These are phyloP conservation scores for Slavum lentiscoides DNA, from an alignment of 2,888 invertebrate genomes.

Conservation along the genomic window DNA sequence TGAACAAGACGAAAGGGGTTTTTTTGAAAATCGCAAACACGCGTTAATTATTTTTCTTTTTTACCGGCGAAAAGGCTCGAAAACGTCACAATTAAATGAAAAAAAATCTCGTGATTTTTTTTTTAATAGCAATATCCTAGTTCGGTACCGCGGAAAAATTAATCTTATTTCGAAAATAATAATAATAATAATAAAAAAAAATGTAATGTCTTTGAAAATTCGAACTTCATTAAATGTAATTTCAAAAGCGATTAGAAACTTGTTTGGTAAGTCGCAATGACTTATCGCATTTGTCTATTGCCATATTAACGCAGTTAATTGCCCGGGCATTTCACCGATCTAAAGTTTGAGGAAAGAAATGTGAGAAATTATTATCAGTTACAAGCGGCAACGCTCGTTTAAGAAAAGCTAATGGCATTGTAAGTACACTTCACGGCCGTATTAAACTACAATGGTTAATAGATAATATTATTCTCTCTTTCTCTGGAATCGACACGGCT, in stretches of 20 bases:
- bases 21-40: too few relatives aligned
- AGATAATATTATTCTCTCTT: background rate
- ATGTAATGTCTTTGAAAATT: background rate
- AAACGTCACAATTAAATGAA: background rate
- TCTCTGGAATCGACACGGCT: background rate
- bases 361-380: background rate
- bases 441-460: conserved; percentile 3
- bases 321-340: background rate
- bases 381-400: background rate
- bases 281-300: conserved; percentile 8
- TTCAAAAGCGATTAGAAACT: conserved; percentile 33
- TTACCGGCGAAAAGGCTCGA: too few relatives aligned
- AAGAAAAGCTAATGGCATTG: background rate
- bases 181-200: background rate
- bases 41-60: too few relatives aligned
- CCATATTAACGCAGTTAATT: conserved; percentile 11
- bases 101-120: background rate
- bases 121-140: too few relatives aligned
- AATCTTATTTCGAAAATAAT: background rate
- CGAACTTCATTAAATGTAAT: background rate
- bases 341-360: conserved; percentile 3
- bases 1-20: too few relatives aligned
- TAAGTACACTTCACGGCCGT: background rate
- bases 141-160: background rate
- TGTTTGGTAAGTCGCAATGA: conserved; percentile 11